Evolutionary conservation across 1,140 invertebrate genomes (phyloP).

Genomic region (Zaprionus lachaisei): DNA sequence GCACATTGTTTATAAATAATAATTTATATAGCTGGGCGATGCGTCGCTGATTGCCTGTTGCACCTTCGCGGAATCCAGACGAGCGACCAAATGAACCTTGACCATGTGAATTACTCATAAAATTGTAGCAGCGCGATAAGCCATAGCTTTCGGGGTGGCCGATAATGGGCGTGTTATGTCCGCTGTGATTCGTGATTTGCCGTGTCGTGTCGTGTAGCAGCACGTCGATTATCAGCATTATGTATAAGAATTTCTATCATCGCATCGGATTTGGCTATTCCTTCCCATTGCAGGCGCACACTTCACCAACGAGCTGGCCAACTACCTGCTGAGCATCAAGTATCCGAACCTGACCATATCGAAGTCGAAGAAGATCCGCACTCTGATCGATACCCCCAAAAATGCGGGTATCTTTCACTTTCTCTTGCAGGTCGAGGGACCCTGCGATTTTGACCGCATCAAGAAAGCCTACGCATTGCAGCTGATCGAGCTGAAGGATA

Average conservation of each 20-base stretch:
- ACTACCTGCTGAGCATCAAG: slow-evolving; percentile 85
- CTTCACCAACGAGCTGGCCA: slow-evolving; percentile 71
- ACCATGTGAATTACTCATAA: slow-evolving; percentile 80
- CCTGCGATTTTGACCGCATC: slow-evolving; percentile 84
- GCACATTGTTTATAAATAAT: slow-evolving; percentile 74
- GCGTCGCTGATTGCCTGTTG: slow-evolving; percentile 67
- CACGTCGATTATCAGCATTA: slow-evolving; percentile 14
- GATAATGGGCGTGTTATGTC: slow-evolving; percentile 29
- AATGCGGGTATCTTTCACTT: slow-evolving; percentile 90
- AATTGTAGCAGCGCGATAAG: slow-evolving; percentile 56
- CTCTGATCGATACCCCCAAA: slow-evolving; percentile 88
- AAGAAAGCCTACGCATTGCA: slow-evolving; percentile 85
- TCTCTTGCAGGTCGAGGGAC: slow-evolving; percentile 87
- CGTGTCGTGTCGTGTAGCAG: not conserved
- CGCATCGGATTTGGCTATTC: not conserved
- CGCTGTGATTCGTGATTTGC: slow-evolving; percentile 6
- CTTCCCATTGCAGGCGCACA: slow-evolving; percentile 62
- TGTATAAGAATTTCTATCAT: slow-evolving; percentile 1
- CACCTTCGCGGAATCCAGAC: slow-evolving; percentile 75
- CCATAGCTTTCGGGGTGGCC: slow-evolving; percentile 32
- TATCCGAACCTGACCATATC: slow-evolving; percentile 88
- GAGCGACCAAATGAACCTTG: slow-evolving; percentile 66
- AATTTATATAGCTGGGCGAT: slow-evolving; percentile 17
- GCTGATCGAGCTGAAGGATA: slow-evolving; percentile 86
- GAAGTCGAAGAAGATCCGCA: slow-evolving; percentile 87